A percentile compares a stretch with the other conserved stretches of the same genome.
These are phyloP conservation scores for Yponomeuta evonymella DNA, from an alignment of 2,888 invertebrate genomes.

Conservation along the genomic window DNA sequence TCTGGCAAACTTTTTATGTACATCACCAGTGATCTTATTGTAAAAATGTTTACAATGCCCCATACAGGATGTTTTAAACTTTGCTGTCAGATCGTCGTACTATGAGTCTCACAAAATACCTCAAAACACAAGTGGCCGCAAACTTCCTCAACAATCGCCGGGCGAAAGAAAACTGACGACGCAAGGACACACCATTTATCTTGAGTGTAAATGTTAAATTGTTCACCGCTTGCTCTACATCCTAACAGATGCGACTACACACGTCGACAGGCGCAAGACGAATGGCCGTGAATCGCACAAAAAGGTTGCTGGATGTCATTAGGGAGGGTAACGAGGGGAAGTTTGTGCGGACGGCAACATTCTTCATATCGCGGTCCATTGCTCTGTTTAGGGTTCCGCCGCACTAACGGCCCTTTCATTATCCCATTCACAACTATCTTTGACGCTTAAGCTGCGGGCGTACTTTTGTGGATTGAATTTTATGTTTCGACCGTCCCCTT, in stretches of 20 bases:
- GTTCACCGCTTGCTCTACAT: constrained; percentile 34
- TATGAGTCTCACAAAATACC: constrained; percentile 20
- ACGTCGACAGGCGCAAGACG: constrained; percentile 60
- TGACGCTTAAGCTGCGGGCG: constrained; percentile 48
- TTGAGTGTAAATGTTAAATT: constrained; percentile 32
- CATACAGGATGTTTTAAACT: too few species aligned
- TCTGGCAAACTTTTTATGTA: too few species aligned
- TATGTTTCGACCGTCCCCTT: constrained; percentile 26
- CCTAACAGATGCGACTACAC: constrained; percentile 43
- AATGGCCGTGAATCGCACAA: constrained; percentile 59
- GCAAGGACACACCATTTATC: constrained; percentile 5
- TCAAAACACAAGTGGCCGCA: not conserved
- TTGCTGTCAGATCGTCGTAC: constrained; percentile 24
- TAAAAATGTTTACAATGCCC: too few species aligned
- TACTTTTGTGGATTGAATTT: constrained; percentile 47
- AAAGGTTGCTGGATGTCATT: constrained; percentile 61
- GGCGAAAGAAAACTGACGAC: constrained; percentile 9
- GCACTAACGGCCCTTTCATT: constrained; percentile 44
- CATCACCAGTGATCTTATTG: too few species aligned
- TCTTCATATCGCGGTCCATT: constrained; percentile 59
- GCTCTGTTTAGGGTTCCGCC: constrained; percentile 52
- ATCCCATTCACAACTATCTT: constrained; percentile 55
- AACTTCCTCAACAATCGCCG: not conserved
- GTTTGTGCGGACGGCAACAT: constrained; percentile 49
- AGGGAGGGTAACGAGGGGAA: constrained; percentile 48